Conservation (phyloP, 2,888 invertebrate species). For the Peribatodes rhomboidaria region DNA sequence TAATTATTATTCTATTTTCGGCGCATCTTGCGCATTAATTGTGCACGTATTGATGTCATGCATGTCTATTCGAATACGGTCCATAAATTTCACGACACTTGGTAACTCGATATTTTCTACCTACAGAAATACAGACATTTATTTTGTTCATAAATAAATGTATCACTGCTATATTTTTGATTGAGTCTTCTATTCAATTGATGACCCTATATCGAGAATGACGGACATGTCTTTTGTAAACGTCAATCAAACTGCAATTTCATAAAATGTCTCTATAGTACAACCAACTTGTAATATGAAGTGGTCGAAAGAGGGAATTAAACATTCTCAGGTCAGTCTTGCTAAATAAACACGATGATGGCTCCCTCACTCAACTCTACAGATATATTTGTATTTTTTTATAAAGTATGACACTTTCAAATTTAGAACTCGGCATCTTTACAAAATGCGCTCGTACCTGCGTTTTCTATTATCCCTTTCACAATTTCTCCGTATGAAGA, state of each 20-base stretch:
- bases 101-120: neutral
- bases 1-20: too few relatives aligned
- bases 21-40: too few relatives aligned
- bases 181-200: constrained; percentile 6
- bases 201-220: constrained; percentile 19
- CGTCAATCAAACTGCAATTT: constrained; percentile 22
- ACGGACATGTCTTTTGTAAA: constrained; percentile 20
- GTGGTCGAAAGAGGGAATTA: neutral
- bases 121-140: neutral
- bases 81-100: neutral
- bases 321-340: neutral
- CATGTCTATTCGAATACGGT: too few relatives aligned
- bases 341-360: neutral
- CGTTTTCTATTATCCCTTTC: constrained; percentile 30
- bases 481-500: constrained; percentile 41
- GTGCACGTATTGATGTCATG: too few relatives aligned
- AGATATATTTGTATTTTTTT: neutral
- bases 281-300: neutral
- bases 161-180: neutral
- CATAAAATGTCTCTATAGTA: neutral
- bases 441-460: constrained; percentile 33
- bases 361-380: neutral
- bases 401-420: constrained; percentile 23
- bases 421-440: constrained; percentile 1
- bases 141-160: neutral